A percentile compares a stretch with the other conserved stretches of the same genome.
Conservation (phyloP, 2,113 vertebrate species). For the Gymnobelideus leadbeateri region DNA sequence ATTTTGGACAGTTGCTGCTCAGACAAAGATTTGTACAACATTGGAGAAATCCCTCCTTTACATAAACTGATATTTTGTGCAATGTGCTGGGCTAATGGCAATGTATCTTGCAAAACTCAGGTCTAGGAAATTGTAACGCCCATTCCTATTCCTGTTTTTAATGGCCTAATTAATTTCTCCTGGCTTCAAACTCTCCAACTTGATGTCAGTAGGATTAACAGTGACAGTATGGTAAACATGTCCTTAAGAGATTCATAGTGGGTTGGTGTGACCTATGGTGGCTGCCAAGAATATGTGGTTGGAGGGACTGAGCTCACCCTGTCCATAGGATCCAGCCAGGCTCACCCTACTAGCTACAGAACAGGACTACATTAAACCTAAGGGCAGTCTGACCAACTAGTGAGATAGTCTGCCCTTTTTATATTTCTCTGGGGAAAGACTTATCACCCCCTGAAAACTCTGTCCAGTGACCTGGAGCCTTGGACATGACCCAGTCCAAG, state of each 20-base stretch:
- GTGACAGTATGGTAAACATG: constrained; percentile 57
- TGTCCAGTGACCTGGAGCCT: not conserved
- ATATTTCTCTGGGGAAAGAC: not conserved
- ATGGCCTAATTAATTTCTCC: constrained; percentile 69
- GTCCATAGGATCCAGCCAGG: not conserved
- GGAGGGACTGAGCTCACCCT: not conserved
- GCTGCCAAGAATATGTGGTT: not conserved
- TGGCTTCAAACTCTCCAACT: constrained; percentile 43
- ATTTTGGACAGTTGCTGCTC: constrained; percentile 58
- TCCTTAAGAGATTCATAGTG: constrained; percentile 41
- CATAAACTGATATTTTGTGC: constrained; percentile 68
- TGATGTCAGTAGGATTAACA: not conserved
- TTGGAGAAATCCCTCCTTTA: constrained; percentile 68
- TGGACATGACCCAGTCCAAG: not conserved
- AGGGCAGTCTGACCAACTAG: not conserved
- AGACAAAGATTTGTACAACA: constrained; percentile 42
- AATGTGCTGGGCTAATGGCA: constrained; percentile 58
- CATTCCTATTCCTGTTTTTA: constrained; percentile 49
- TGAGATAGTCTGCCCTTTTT: not conserved
- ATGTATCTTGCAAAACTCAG: constrained; percentile 65
- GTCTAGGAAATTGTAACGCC: constrained; percentile 59
- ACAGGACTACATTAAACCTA: not conserved
- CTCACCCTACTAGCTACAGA: not conserved
- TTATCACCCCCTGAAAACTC: not conserved
- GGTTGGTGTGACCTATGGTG: constrained; percentile 9